A percentile compares a stretch with the other conserved stretches of the same genome.
Evolutionary conservation across 2,113 vertebrate genomes (phyloP).

Genomic region (Thermophis baileyi): DNA sequence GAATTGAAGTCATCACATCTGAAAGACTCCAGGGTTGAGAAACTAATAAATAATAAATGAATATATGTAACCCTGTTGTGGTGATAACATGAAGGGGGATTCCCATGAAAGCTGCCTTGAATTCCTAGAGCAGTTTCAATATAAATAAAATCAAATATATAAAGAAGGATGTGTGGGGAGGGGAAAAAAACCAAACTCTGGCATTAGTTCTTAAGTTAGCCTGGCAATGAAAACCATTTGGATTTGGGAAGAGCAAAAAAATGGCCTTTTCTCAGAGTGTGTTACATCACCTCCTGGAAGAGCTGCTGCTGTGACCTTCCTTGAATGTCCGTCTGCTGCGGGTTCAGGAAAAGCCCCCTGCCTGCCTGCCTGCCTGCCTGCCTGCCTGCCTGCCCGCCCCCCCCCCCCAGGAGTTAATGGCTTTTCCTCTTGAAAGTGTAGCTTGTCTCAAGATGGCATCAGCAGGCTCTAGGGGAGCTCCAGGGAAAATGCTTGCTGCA

Average conservation of each 20-base stretch:
- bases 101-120: not conserved
- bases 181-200: not conserved
- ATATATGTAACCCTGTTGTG: not conserved
- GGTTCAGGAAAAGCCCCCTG: not conserved
- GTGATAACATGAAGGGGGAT: not conserved
- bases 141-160: not conserved
- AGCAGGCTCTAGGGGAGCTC: not conserved
- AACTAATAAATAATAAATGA: not conserved
- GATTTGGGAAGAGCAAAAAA: not conserved
- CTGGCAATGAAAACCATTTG: not conserved
- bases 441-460: not conserved
- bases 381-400: not conserved
- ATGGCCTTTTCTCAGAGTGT: not conserved
- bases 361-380: not conserved
- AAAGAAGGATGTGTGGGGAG: not conserved
- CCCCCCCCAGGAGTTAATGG: not conserved
- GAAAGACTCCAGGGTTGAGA: not conserved
- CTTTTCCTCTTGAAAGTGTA: not conserved
- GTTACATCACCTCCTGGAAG: not conserved
- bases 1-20: not conserved
- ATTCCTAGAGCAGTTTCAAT: not conserved
- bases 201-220: not conserved
- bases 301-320: rapidly evolving
- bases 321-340: not conserved
- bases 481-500: not conserved